Evolutionary conservation across 2,113 vertebrate genomes (phyloP), one percentile per base, ranked within the genome.

Genomic region (Boleophthalmus pectinirostris): DNA sequence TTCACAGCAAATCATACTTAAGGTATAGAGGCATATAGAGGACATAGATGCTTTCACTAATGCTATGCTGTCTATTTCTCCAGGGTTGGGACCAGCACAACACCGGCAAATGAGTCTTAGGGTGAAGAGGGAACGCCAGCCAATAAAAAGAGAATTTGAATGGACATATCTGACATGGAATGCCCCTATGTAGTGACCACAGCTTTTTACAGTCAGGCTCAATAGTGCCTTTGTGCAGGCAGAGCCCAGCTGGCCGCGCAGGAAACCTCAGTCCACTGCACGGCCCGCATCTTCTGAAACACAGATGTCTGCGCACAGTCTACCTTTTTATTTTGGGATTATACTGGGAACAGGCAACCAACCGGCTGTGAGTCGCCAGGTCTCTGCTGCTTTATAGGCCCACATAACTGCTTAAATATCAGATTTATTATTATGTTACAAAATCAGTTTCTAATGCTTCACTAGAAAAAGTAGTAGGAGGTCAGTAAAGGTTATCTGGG

Each of bases 171-270:
- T 80, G 69, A 73, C n/a, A 0, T 77, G 87, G 86, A 87, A 87
- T 85, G 69, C 77, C 77, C 78, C 82, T 74, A 73, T 70, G 83
- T 12, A 51, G 79, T 74, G 76, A 86, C 89, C 89, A 80, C 88
- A 80, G 82, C 73, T 18, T 78, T 90, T 87, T 85, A 85, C 82
- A 57, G 74, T 71, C 71, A 1, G 75, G 47, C 88, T 89, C 79
- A 85, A 89, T 85, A 71, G 75, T 57, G 81, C 76, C 86, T 88
- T 86, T 87, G 82, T 89, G 81, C 80, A 78, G 82, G 77, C 24
- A 57, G 69, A 74, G 81, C 74, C 75, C 83, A 89, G 85, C 84
- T 81, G 90, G 80, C 68, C 70, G 14, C 75, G 60, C 75, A 81
- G 82, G 82, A 87, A 89, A 88, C 78, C 72, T 83, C 84, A 78